Conservation (phyloP, 2,113 vertebrate species). For the Neolamprologus ventralis region DNA sequence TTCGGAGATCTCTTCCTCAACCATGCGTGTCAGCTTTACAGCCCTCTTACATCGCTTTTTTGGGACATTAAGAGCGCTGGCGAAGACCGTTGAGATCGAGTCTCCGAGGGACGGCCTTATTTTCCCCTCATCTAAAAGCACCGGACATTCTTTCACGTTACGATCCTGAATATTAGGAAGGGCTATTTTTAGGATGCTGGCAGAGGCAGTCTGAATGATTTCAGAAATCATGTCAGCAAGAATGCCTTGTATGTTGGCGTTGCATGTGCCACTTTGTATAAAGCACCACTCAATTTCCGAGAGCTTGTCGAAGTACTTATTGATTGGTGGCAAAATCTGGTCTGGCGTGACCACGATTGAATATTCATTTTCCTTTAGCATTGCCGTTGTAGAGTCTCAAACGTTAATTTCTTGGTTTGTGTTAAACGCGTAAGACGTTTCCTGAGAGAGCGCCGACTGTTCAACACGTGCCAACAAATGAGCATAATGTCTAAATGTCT, state of each 20-base stretch:
- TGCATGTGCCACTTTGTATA: background rate
- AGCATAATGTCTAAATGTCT: too few species aligned
- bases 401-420: background rate
- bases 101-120: background rate
- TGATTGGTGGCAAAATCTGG: background rate
- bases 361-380: background rate
- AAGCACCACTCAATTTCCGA: background rate
- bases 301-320: background rate
- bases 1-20: background rate
- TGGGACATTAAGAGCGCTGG: background rate
- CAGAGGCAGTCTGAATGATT: background rate
- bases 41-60: background rate
- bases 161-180: background rate
- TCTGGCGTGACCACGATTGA: background rate
- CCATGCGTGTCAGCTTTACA: background rate
- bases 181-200: background rate
- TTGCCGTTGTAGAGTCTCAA: background rate
- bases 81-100: background rate
- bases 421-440: too few species aligned
- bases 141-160: background rate
- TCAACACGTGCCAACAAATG: too few species aligned
- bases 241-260: background rate
- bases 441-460: too few species aligned
- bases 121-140: background rate
- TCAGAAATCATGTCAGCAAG: background rate